These are phyloP conservation scores for Euclidia mi DNA, from an alignment of 2,888 invertebrate species.

Conservation along the genomic window DNA sequence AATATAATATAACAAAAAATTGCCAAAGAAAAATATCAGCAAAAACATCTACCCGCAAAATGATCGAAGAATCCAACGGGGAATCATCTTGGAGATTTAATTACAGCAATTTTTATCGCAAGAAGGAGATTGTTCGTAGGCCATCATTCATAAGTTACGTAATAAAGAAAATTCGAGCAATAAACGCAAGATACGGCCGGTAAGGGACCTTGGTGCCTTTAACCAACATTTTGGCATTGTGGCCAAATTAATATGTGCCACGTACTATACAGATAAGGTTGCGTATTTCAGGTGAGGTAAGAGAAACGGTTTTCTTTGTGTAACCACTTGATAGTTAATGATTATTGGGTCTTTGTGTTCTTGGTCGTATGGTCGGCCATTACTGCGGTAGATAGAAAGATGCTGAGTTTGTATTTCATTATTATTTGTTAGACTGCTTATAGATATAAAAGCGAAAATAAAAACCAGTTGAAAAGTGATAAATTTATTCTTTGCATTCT, in stretches of 20 bases:
- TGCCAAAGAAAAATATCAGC: background rate
- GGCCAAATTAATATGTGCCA: conserved; percentile 68
- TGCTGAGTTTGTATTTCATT: too few relatives aligned
- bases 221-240: conserved; percentile 70
- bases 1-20: background rate
- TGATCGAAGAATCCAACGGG: conserved; percentile 53
- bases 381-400: too few relatives aligned
- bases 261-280: conserved; percentile 37
- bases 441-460: too few relatives aligned
- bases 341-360: too few relatives aligned
- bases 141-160: conserved; percentile 70
- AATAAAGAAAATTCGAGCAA: conserved; percentile 75
- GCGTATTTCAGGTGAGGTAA: background rate
- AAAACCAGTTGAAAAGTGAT: too few relatives aligned
- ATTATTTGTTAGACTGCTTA: too few relatives aligned
- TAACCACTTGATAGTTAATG: too few relatives aligned
- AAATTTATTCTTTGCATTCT: too few relatives aligned
- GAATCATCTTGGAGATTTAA: conserved; percentile 61
- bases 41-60: conserved; percentile 30
- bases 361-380: too few relatives aligned
- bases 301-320: too few relatives aligned
- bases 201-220: conserved; percentile 60
- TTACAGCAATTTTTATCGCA: conserved; percentile 62
- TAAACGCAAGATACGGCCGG: conserved; percentile 67
- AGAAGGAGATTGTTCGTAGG: conserved; percentile 28